These are phyloP conservation scores for Crenichthys baileyi DNA, from an alignment of 2,797 vertebrate genomes.

Conservation along the genomic window DNA sequence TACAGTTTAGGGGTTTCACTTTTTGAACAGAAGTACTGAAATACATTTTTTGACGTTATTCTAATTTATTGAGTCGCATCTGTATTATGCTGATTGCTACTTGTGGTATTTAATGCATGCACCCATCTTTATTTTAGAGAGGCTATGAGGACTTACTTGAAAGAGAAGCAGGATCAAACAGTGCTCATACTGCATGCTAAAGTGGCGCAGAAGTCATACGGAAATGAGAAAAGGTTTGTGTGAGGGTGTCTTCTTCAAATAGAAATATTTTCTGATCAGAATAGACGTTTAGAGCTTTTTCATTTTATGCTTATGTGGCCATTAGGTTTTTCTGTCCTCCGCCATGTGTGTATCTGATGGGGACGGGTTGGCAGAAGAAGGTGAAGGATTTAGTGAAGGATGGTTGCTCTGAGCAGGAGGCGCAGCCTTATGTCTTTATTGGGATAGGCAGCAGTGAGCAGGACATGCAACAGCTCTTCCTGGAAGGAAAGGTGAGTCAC, in stretches of 20 bases:
- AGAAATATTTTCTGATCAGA: not conserved
- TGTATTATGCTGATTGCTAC: not conserved
- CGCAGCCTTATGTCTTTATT: constrained; percentile 97
- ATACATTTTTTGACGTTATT: not conserved
- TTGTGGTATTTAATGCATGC: not conserved
- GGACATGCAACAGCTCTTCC: constrained; percentile 98
- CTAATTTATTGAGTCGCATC: not conserved
- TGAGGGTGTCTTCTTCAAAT: not conserved
- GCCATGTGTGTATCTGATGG: constrained; percentile 97
- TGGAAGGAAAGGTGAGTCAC: constrained; percentile 94
- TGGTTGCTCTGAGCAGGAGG: constrained; percentile 95
- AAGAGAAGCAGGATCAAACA: constrained; percentile 96
- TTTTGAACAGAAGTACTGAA: not conserved
- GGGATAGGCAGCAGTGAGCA: constrained; percentile 99
- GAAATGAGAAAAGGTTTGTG: constrained; percentile 94
- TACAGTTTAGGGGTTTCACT: not conserved
- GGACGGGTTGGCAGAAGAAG: constrained; percentile 99
- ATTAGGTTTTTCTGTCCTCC: constrained; percentile 97
- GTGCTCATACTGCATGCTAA: constrained; percentile 97
- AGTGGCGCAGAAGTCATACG: constrained; percentile 98
- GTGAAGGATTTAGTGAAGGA: constrained; percentile 95
- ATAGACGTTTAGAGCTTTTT: not conserved
- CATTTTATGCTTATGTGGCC: not conserved
- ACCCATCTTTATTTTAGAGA: constrained; percentile 79
- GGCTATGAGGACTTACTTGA: constrained; percentile 97